phyloP scores from a whole-genome alignment of 2,113 vertebrate species.

The Apeltes quadracus region DNA sequence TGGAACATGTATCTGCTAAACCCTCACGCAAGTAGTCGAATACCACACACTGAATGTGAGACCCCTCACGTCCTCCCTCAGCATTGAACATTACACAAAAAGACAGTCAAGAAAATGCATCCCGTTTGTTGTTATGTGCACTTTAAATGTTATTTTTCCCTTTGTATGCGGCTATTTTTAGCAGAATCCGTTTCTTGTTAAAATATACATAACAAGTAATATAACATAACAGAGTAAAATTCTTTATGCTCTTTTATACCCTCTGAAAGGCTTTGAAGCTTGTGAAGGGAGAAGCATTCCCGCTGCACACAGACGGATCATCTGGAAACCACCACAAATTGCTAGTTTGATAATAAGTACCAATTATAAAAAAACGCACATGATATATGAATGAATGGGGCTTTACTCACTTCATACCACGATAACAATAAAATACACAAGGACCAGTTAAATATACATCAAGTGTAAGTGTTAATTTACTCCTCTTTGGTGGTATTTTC shows the following conservation, averaged over 20 bases:
- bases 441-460: not conserved
- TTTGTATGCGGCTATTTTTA: not conserved
- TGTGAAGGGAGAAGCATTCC: constrained; percentile 1
- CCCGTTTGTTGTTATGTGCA: not conserved
- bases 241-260: constrained; percentile 4
- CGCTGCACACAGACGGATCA: not conserved
- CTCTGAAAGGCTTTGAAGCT: not conserved
- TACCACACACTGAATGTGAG: constrained; percentile 23
- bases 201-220: not conserved
- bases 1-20: constrained; percentile 44
- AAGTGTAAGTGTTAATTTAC: constrained; percentile 9
- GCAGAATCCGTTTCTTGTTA: not conserved
- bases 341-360: not conserved
- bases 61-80: not conserved
- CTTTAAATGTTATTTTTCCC: constrained; percentile 3
- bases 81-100: not conserved
- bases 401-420: not conserved
- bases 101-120: not conserved
- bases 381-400: not conserved
- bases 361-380: not conserved
- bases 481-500: not conserved
- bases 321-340: not conserved
- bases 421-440: not conserved
- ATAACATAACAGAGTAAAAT: constrained; percentile 3
- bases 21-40: constrained; percentile 50